These are phyloP conservation scores for Trachymyrmex septentrionalis DNA, from an alignment of 1,140 invertebrate species.

Conservation along the genomic window DNA sequence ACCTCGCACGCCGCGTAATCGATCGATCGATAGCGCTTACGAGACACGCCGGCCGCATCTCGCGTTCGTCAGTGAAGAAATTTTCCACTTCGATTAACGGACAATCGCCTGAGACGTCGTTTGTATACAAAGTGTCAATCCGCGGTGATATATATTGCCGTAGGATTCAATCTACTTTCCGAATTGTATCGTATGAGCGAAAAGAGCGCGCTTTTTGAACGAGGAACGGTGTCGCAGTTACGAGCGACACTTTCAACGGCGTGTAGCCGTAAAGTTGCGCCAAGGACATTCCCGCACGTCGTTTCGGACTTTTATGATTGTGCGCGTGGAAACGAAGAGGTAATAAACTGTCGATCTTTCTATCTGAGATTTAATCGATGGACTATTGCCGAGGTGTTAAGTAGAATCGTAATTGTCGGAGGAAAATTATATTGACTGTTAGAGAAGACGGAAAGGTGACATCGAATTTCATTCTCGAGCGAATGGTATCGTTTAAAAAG, in stretches of 20 bases:
- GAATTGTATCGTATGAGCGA: background rate
- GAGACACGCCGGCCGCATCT: background rate
- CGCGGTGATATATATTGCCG: background rate
- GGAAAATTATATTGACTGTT: background rate
- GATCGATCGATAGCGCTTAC: constrained; percentile 42
- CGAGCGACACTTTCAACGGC: constrained; percentile 5
- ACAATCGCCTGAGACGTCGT: background rate
- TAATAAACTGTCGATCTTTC: constrained; percentile 25
- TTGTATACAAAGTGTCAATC: background rate
- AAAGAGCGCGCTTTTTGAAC: constrained; percentile 48
- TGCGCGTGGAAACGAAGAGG: constrained; percentile 21
- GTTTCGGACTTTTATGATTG: constrained; percentile 47
- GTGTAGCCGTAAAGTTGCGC: background rate
- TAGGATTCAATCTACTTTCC: background rate
- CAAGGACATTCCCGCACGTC: constrained; percentile 33
- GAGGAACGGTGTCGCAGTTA: too few relatives aligned
- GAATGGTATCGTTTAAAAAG: background rate
- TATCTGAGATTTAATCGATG: constrained; percentile 22
- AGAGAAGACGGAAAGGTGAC: too few relatives aligned
- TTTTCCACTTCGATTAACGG: background rate
- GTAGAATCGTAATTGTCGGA: background rate
- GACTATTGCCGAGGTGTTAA: background rate
- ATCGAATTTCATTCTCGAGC: background rate
- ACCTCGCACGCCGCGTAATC: constrained; percentile 25
- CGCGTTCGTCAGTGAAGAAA: constrained; percentile 4